Evolutionary conservation across 1,140 invertebrate species (phyloP), one percentile per base, ranked within the genome.

Genomic region (Habropoda laboriosa): DNA sequence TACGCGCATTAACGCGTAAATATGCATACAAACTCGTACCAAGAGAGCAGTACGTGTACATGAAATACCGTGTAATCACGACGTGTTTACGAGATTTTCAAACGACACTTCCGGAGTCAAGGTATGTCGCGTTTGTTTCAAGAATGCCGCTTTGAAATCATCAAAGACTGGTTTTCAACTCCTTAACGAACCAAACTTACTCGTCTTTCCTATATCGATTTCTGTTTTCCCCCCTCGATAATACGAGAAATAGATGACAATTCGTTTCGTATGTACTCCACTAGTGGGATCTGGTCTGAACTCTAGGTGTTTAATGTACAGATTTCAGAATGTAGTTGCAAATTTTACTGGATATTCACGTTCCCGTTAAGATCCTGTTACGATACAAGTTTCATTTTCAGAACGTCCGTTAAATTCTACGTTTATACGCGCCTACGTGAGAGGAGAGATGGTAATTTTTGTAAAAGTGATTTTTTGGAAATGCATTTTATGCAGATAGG

Each of bases 81-180:
- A 51, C 35, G 47, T 18, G 16, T 40, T 40, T 10, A n/a, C 8
- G 24, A 6, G n/a, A 7, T 30, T 70, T 40, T 55, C 2, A 45
- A 58, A 45, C 18, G 3, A 47, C 10, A 18, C 68, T 71, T 58
- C 68, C 68, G 68, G 38, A 58, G 32, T 8, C 35, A 6, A 10
- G 5, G 24, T 21, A 32, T 8, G n/a, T 3, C 40, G 13, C 49
- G 72, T 63, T n/a, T 40, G 35, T 64, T 70, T 27, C 42, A 49
- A 55, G 79, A 79, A 80, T 49, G 18, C 38, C 24, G 18, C 24
- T 42, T 45, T 30, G 0, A 18, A 30, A 12, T 32, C 16, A n/a
- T 58, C 40, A 16, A 13, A 5, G 53, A 71, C 68, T 32, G 53
- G 68, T 71, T 71, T n/a, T 45, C 38, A 53, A 58, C 27, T 45